Evolutionary conservation across 1,140 invertebrate species (phyloP).

Genomic region (Brachystomella parvula): DNA sequence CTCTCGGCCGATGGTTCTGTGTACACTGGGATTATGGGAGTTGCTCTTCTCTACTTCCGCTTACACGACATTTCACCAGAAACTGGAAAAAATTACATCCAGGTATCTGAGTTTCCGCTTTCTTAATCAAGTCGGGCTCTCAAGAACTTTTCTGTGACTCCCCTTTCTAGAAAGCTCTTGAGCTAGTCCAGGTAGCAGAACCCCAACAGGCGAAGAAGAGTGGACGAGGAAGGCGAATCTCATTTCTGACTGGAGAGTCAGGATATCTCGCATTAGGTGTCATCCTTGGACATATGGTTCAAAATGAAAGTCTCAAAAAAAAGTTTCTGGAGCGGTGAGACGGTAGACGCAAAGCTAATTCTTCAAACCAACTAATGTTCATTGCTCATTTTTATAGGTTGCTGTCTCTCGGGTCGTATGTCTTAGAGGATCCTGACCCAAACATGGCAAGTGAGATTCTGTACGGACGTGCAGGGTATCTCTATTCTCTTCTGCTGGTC

Average conservation of each 20-base stretch:
- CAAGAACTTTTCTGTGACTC: not conserved
- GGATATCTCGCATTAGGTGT: slow-evolving; percentile 64
- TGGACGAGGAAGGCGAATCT: slow-evolving; percentile 48
- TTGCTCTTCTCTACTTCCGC: slow-evolving; percentile 50
- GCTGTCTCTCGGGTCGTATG: slow-evolving; percentile 46
- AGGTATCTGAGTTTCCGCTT: not conserved
- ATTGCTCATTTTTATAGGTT: slow-evolving; percentile 41
- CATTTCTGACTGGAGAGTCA: slow-evolving; percentile 69
- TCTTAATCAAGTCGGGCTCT: not conserved
- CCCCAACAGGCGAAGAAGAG: slow-evolving; percentile 46
- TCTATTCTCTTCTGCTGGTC: slow-evolving; percentile 67
- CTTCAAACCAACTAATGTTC: not conserved
- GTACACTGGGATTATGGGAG: slow-evolving; percentile 50
- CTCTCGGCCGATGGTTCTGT: slow-evolving; percentile 44
- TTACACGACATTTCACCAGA: slow-evolving; percentile 40
- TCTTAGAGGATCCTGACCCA: slow-evolving; percentile 43
- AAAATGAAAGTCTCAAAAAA: slow-evolving; percentile 19
- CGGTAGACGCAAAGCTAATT: not conserved
- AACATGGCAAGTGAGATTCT: slow-evolving; percentile 66
- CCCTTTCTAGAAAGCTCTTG: slow-evolving; percentile 45
- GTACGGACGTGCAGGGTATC: slow-evolving; percentile 74
- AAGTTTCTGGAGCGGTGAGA: not conserved
- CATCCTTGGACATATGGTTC: slow-evolving; percentile 52
- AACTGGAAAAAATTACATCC: too few species aligned
- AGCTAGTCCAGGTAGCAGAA: slow-evolving; percentile 46